Evolutionary conservation across 2,797 vertebrate species (phyloP), one percentile per base, ranked within the genome.

Genomic region (Chelmon rostratus): DNA sequence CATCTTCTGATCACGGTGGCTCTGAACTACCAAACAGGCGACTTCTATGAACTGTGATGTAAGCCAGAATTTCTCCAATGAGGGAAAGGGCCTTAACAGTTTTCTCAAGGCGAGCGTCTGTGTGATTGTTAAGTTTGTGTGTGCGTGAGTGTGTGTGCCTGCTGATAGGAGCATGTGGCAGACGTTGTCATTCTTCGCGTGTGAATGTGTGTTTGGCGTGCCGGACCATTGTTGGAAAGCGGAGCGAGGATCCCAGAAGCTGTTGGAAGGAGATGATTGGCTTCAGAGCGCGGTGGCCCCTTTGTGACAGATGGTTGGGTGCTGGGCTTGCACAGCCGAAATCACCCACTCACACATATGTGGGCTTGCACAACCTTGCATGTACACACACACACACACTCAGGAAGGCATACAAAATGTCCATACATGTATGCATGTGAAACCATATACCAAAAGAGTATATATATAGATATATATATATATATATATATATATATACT

Each of bases 251-350:
- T 94, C 95, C 90, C 86, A 90, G 93, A 90, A 93, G 93, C 94
- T 94, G 92, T 93, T 95, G 94, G 94, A 95, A 91, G 90, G 93
- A 95, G 94, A 96, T 95, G 94, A 96, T 96, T 97, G 95, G 94
- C 94, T 96, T 94, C 93, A 94, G 95, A 96, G 96, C 95, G 94
- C 92, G 95, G 91, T 95, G 95, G 95, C 96, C 96, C 92, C 95
- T 96, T 92, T 83, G 93, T 93, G 91, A 96, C 97, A 98, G 97
- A 98, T 98, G 97, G 97, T 95, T 93, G 94, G 96, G 96, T 96
- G 93, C 92, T 94, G 96, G 96, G 95, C 96, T 96, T 92, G 95
- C 96, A 86, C 94, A 93, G 93, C 93, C 78, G 93, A 91, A 91
- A 88, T 90, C 92, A 91, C 91, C 88, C 93, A 91, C 93, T 85